Conservation (phyloP, 2,888 invertebrate genomes). For the Aphidoletes aphidimyza region DNA sequence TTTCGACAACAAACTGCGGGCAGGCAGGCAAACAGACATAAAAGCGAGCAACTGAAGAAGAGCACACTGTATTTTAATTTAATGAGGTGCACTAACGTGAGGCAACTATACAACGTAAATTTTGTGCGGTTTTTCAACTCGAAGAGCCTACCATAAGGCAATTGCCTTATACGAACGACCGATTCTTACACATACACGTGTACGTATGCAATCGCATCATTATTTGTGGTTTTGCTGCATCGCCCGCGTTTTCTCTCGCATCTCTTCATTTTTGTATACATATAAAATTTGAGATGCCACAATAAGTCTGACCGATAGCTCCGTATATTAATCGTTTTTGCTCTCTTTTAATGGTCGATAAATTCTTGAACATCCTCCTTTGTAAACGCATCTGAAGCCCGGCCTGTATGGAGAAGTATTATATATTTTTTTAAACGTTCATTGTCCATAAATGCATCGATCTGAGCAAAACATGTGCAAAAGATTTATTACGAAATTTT, state of each 20-base stretch:
- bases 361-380: conserved; percentile 18
- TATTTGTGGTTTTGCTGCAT: not conserved
- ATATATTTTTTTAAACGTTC: no score
- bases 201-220: conserved; percentile 11
- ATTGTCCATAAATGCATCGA: no score
- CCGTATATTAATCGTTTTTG: not conserved
- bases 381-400: not conserved
- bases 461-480: no score
- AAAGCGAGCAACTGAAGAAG: conserved; percentile 29
- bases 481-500: no score
- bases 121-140: not conserved
- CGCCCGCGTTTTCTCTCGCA: not conserved
- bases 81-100: not conserved
- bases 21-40: no score
- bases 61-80: not conserved
- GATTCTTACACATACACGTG: not conserved
- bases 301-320: not conserved
- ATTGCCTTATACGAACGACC: not conserved
- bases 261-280: not conserved
- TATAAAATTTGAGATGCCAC: conserved; percentile 12
- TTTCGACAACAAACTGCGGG: no score
- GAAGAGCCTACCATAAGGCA: not conserved
- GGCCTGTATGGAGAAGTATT: no score
- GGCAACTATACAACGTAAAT: not conserved
- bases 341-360: conserved; percentile 44